Conservation (phyloP, 2,888 invertebrate genomes). For the Marasmarcha lunaedactyla region DNA sequence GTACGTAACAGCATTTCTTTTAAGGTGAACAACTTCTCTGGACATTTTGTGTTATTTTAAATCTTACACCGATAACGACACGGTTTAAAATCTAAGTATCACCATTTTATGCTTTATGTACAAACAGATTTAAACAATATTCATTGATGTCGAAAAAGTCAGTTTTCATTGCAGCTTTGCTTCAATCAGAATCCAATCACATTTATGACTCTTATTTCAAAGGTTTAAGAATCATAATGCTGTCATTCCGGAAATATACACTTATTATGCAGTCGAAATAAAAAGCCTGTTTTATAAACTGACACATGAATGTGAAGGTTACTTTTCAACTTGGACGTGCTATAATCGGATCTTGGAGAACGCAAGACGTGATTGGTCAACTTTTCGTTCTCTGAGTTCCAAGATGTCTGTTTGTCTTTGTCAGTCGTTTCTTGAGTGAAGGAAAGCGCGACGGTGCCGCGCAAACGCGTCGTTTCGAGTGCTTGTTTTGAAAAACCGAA, state of each 20-base stretch:
- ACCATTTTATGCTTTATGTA: too few species aligned
- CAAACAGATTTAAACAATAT: slow-evolving; percentile 21
- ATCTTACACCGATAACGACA: too few species aligned
- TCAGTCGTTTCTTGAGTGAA: slow-evolving; percentile 17
- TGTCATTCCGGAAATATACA: not conserved
- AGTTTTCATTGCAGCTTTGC: slow-evolving; percentile 1
- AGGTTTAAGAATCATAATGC: not conserved
- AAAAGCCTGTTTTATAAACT: not conserved
- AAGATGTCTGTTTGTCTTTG: slow-evolving; percentile 26
- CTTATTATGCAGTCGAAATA: not conserved
- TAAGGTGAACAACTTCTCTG: slow-evolving; percentile 44
- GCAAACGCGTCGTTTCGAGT: slow-evolving; percentile 25
- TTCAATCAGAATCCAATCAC: too few species aligned
- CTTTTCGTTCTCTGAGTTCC: too few species aligned
- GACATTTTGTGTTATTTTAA: not conserved
- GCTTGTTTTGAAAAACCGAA: slow-evolving; percentile 14
- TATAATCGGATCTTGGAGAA: slow-evolving; percentile 44
- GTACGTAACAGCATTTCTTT: slow-evolving; percentile 38
- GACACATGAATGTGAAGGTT: slow-evolving; percentile 13
- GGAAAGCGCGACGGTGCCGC: slow-evolving; percentile 24
- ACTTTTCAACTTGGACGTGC: slow-evolving; percentile 39
- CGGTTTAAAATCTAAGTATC: not conserved
- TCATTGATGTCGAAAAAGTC: slow-evolving; percentile 11
- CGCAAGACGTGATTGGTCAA: slow-evolving; percentile 38
- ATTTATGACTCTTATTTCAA: not conserved